Percentiles rank a stretch among this genome's conserved stretches.
Evolutionary conservation across 2,797 vertebrate species (phyloP).

Genomic region (Notoglanidium macrostoma): DNA sequence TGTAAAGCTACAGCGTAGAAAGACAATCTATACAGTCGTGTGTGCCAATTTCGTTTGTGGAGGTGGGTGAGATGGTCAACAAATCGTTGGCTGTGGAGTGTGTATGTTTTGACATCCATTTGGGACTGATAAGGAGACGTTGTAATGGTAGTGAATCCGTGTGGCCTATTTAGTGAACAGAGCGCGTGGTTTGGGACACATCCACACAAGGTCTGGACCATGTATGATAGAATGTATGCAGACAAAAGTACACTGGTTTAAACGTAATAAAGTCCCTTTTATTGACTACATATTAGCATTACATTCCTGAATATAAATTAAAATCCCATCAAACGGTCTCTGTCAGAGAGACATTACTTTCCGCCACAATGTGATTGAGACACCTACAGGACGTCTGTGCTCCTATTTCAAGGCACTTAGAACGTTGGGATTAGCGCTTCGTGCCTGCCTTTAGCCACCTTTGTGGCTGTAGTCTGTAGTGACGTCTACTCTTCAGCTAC

Average conservation of each 20-base stretch:
- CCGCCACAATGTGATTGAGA: background rate
- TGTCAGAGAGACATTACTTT: slow-evolving; percentile 1
- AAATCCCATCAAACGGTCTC: background rate
- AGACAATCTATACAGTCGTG: background rate
- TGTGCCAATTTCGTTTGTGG: background rate
- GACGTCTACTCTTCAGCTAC: slow-evolving; percentile 35
- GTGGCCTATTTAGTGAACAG: background rate
- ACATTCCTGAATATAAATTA: slow-evolving; percentile 22
- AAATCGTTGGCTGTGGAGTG: background rate
- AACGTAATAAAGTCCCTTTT: background rate
- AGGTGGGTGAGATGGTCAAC: background rate
- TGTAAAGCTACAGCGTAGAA: background rate
- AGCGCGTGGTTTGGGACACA: background rate
- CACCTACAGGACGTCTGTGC: background rate
- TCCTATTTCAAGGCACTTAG: background rate
- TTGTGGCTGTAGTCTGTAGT: slow-evolving; percentile 19
- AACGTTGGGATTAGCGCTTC: background rate
- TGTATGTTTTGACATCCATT: background rate
- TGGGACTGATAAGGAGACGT: background rate
- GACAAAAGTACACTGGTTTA: background rate
- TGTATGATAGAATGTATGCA: background rate
- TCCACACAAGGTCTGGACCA: background rate
- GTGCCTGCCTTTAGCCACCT: background rate
- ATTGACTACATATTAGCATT: slow-evolving; percentile 1
- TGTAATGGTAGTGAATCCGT: background rate